phyloP scores from a whole-genome alignment of 2,113 vertebrate genomes.

The Spheniscus mendiculus region DNA sequence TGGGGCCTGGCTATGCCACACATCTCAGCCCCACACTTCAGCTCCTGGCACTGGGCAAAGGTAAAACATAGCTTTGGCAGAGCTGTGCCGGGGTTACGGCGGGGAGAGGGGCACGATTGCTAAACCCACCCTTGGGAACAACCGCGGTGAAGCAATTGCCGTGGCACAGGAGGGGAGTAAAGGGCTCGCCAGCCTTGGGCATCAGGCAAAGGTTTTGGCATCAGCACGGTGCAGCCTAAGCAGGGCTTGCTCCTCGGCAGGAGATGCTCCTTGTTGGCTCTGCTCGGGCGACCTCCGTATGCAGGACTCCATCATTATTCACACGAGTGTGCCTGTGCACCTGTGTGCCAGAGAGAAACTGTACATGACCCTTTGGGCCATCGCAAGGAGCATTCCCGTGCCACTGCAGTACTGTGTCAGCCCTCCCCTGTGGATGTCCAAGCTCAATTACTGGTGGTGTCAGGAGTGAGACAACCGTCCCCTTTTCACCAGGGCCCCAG shows the following conservation, averaged over 20 bases:
- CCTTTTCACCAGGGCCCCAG: background rate
- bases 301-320: background rate
- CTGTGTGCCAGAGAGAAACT: background rate
- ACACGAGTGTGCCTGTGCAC: rapidly evolving
- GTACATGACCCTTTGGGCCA: background rate
- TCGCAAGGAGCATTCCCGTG: background rate
- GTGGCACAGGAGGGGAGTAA: background rate
- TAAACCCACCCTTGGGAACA: background rate
- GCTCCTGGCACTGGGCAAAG: background rate
- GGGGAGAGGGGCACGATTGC: background rate
- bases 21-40: rapidly evolving
- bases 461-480: rapidly evolving
- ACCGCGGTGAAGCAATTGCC: background rate
- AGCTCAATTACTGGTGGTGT: rapidly evolving
- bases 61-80: background rate
- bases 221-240: background rate
- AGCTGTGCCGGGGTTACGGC: rapidly evolving
- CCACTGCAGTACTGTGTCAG: background rate
- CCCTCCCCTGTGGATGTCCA: background rate
- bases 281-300: rapidly evolving
- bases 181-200: background rate
- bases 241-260: background rate
- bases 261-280: background rate
- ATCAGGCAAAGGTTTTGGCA: background rate
- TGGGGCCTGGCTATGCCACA: background rate